These are phyloP conservation scores for Malthinus flaveolus DNA, from an alignment of 2,888 invertebrate genomes.

Conservation along the genomic window DNA sequence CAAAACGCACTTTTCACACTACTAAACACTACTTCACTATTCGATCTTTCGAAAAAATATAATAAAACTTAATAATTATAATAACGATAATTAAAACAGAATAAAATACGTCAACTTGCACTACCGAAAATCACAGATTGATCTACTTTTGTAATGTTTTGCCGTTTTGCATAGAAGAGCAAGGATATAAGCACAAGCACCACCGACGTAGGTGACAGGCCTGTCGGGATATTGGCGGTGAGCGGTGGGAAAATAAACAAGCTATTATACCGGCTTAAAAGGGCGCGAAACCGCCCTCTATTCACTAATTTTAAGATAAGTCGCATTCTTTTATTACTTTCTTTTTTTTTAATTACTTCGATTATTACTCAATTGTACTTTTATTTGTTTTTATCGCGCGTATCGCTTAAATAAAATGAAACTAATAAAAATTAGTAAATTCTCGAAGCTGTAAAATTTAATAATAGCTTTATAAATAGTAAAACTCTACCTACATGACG, in stretches of 20 bases:
- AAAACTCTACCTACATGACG: neutral
- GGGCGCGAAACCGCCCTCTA: conserved; percentile 50
- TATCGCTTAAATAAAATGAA: neutral
- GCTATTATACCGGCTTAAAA: conserved; percentile 53
- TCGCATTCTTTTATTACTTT: conserved; percentile 18
- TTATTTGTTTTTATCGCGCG: neutral
- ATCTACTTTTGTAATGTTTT: conserved; percentile 54
- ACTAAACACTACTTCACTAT: conserved; percentile 35
- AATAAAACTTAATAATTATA: conserved; percentile 17
- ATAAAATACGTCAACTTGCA: conserved; percentile 47
- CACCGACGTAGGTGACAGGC: conserved; percentile 53
- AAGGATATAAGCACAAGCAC: conserved; percentile 46
- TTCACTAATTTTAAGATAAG: conserved; percentile 24
- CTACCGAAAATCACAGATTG: conserved; percentile 53
- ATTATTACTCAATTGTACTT: neutral
- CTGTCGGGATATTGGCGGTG: conserved; percentile 51
- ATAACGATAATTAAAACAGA: conserved; percentile 26
- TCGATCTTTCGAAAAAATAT: conserved; percentile 17
- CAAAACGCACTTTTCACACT: conserved; percentile 47
- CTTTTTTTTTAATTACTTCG: neutral
- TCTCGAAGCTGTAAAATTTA: neutral
- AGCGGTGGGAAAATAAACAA: conserved; percentile 55
- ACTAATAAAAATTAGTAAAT: too few relatives aligned
- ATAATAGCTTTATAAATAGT: neutral
- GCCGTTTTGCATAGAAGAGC: conserved; percentile 53